A percentile compares a stretch with the other conserved stretches of the same genome.
These are phyloP conservation scores for Melanogrammus aeglefinus DNA, from an alignment of 2,797 vertebrate species.

Conservation along the genomic window DNA sequence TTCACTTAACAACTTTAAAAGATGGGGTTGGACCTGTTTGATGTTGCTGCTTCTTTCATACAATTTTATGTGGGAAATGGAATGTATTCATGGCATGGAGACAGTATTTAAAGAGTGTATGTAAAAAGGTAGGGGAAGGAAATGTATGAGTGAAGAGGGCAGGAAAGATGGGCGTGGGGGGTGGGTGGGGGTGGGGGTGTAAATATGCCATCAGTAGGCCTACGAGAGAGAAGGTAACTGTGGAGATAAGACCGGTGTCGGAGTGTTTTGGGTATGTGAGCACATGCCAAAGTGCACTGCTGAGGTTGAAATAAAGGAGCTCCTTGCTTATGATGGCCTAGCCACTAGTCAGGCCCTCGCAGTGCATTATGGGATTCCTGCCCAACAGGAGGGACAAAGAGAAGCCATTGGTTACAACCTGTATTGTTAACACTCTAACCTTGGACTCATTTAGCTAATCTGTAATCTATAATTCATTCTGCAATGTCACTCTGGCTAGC, in stretches of 20 bases:
- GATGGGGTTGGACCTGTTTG: background rate
- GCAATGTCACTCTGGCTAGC: background rate
- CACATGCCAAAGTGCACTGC: conserved; percentile 20
- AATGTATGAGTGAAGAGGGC: background rate
- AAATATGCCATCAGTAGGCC: background rate
- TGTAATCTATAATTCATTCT: background rate
- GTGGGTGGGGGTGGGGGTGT: background rate
- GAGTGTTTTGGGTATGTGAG: conserved; percentile 13
- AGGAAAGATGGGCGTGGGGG: background rate
- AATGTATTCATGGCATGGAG: background rate
- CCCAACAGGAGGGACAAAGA: background rate
- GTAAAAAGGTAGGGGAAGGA: background rate
- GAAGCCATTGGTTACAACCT: background rate
- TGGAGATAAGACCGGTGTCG: background rate
- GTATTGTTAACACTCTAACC: too few relatives aligned
- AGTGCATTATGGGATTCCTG: conserved; percentile 33
- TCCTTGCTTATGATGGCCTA: conserved; percentile 17
- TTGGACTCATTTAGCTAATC: too few relatives aligned
- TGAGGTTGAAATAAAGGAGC: conserved; percentile 22
- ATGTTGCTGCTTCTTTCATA: background rate
- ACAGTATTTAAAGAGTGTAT: background rate
- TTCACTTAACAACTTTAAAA: background rate
- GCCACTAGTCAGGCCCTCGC: conserved; percentile 20
- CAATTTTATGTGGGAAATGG: background rate
- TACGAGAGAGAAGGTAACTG: background rate